Percentiles rank a stretch among this genome's conserved stretches.
These are phyloP conservation scores for Cariama cristata DNA, from an alignment of 2,113 vertebrate genomes.

Conservation along the genomic window DNA sequence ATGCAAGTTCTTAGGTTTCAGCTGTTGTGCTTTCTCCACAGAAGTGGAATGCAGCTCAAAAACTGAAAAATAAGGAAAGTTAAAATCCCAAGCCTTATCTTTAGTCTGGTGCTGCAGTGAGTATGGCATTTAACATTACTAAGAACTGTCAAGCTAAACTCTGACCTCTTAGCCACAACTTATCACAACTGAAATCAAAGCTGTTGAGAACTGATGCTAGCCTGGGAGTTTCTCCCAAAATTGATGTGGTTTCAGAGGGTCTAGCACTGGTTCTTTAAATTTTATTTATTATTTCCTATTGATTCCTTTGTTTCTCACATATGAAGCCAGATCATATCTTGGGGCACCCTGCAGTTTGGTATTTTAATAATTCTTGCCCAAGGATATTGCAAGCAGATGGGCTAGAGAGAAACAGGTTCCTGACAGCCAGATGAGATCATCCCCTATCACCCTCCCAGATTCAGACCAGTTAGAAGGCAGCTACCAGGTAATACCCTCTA, in stretches of 20 bases:
- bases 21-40: background rate
- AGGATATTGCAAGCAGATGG: background rate
- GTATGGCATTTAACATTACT: background rate
- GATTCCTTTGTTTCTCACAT: background rate
- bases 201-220: background rate
- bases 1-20: background rate
- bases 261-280: background rate
- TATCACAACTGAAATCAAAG: background rate
- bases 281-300: background rate
- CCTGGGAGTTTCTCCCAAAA: background rate
- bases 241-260: background rate
- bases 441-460: background rate
- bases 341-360: background rate
- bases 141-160: background rate
- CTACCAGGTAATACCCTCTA: background rate
- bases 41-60: background rate
- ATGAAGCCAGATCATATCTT: background rate
- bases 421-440: constrained; percentile 13
- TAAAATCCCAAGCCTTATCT: background rate
- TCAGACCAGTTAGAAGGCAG: background rate
- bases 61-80: background rate
- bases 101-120: background rate
- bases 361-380: background rate
- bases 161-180: background rate
- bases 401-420: background rate